phyloP scores from a whole-genome alignment of 2,113 vertebrate species.

The Heterotis niloticus region DNA sequence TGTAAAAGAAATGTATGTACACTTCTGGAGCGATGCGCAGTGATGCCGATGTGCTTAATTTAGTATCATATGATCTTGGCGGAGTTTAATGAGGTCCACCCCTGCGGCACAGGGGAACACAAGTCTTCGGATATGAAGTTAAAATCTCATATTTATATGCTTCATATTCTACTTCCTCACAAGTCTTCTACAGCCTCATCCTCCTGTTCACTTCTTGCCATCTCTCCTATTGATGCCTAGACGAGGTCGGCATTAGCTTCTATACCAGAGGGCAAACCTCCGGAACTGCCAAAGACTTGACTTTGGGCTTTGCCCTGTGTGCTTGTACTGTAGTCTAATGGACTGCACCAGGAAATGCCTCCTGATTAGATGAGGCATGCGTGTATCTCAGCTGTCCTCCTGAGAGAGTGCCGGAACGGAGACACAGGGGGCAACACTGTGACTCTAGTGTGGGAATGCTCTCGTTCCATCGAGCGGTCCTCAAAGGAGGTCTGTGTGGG shows the following conservation, averaged over 20 bases:
- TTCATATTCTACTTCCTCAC: neutral
- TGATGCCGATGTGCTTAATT: constrained; percentile 6
- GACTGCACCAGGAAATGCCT: constrained; percentile 9
- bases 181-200: neutral
- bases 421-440: neutral
- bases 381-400: neutral
- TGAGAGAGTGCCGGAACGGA: neutral
- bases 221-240: too few relatives aligned
- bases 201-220: neutral
- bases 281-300: neutral
- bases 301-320: neutral
- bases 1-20: constrained; percentile 28
- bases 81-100: constrained; percentile 21
- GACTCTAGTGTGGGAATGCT: neutral
- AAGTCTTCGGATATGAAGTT: neutral
- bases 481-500: neutral
- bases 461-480: neutral
- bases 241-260: neutral
- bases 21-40: constrained; percentile 12
- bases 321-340: neutral
- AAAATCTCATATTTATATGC: neutral
- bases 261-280: neutral
- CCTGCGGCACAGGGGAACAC: neutral
- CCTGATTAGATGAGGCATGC: neutral
- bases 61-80: neutral